Evolutionary conservation across 1,140 invertebrate species (phyloP), one percentile per base, ranked within the genome.

Genomic region (Macrobrachium rosenbergii): DNA sequence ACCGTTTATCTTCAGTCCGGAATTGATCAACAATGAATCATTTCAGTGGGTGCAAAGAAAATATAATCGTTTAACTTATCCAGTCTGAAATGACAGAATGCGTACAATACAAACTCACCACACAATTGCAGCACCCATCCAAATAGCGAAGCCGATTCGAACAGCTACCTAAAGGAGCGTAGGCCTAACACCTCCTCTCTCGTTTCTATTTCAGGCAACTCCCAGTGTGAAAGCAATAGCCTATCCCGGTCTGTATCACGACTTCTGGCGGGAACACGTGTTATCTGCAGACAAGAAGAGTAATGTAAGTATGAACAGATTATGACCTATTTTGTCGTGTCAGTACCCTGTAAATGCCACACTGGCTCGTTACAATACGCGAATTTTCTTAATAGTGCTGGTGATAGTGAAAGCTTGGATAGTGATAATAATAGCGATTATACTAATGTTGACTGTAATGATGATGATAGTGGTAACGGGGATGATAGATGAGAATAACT

Each of bases 241-340:
- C 7, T 89, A 89, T 43, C 80, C 88, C 11, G 88, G 88, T 11
- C 80, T 89, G 21, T 89, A 89, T 79, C 88, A 89, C 73, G 67
- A 87, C 58, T 89, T 87, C 75, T 89, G 88, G 88, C 8, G 81
- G 59, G 83, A 89, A 5, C 84, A 89, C 58, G 58, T 89, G 11
- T 63, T 58, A 19, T 58, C 82, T 37, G 19, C 37, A 14, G 87
- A 88, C 28, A 21, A 28, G 43, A 45, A 78, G 14, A 72, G 62
- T 52, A 73, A 79, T 60, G 87, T 88, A 2, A 76, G 63, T 52
- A 16, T 69, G 17, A 10, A 19, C 21, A 43, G 5, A 59, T 12
- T 16, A 19, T 19, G 2, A 52, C 2, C 17, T 17, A 0, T 14
- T 3, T 45, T 16, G 7, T n/a, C n/a, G n/a, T 17, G n/a, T 5